Percentiles rank a stretch among this genome's conserved stretches.
Conservation (phyloP, 2,113 vertebrate genomes). For the Takifugu flavidus region DNA sequence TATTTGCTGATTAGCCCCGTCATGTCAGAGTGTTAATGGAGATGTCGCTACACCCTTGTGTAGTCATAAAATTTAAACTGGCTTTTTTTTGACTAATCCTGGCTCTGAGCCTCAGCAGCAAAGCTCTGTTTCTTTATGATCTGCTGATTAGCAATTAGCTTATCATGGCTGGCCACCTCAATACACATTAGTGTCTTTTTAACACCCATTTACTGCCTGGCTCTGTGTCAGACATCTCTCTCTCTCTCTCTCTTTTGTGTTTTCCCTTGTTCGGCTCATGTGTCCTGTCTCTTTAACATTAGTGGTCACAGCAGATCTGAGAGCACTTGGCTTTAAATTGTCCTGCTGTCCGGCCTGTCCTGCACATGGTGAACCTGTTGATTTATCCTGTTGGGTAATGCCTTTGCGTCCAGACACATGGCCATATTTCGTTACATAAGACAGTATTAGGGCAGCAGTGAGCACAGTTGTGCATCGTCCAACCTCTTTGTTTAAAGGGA, state of each 20-base stretch:
- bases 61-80: slow-evolving; percentile 2
- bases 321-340: slow-evolving; percentile 3
- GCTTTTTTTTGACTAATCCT: slow-evolving; percentile 22
- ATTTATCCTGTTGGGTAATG: slow-evolving; percentile 38
- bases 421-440: slow-evolving; percentile 36
- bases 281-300: no score
- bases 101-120: slow-evolving; percentile 30
- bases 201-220: slow-evolving; percentile 60
- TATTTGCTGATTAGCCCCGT: slow-evolving; percentile 22
- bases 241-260: background rate
- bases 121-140: slow-evolving; percentile 44
- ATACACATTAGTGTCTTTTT: slow-evolving; percentile 59
- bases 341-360: slow-evolving; percentile 5
- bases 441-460: background rate
- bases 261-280: background rate
- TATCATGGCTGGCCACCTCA: slow-evolving; percentile 57
- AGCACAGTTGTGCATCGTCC: no score
- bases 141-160: slow-evolving; percentile 61
- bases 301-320: no score
- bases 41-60: slow-evolving; percentile 1
- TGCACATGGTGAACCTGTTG: slow-evolving; percentile 28
- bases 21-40: slow-evolving; percentile 34
- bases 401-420: background rate
- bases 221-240: slow-evolving; percentile 47
- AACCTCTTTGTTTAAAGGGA: slow-evolving; percentile 8